Percentiles rank a stretch among this genome's conserved stretches.
Conservation (phyloP, 2,113 vertebrate species). For the Poecile atricapillus region DNA sequence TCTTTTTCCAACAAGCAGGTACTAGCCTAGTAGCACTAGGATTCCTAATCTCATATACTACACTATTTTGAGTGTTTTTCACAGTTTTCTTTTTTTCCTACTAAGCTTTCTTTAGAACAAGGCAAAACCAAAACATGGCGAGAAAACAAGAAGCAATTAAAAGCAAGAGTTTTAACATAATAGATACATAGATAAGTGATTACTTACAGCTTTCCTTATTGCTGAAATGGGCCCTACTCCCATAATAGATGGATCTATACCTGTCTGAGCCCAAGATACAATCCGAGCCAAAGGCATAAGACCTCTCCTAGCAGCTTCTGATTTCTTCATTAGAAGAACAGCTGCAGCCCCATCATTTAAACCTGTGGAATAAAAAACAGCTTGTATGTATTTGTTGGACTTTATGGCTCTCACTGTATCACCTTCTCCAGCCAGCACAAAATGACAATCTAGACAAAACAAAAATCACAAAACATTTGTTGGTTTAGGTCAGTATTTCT, state of each 20-base stretch:
- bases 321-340: constrained; percentile 89
- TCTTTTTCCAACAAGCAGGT: neutral
- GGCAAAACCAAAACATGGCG: neutral
- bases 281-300: constrained; percentile 84
- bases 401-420: neutral
- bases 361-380: constrained; percentile 68
- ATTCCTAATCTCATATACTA: neutral
- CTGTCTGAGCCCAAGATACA: constrained; percentile 88
- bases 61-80: neutral
- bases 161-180: neutral
- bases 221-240: constrained; percentile 89
- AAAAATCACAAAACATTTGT: neutral
- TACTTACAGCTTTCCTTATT: constrained; percentile 91
- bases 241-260: constrained; percentile 93
- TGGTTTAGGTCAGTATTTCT: neutral
- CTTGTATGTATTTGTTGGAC: neutral
- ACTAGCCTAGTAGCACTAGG: neutral
- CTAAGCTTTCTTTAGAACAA: neutral
- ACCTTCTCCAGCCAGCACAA: neutral
- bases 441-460: neutral
- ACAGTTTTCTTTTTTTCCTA: neutral
- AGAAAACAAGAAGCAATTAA: neutral
- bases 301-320: constrained; percentile 81
- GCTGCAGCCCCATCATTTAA: constrained; percentile 94
- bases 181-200: neutral